Conservation (phyloP, 2,113 vertebrate species). For the Bos javanicus region DNA sequence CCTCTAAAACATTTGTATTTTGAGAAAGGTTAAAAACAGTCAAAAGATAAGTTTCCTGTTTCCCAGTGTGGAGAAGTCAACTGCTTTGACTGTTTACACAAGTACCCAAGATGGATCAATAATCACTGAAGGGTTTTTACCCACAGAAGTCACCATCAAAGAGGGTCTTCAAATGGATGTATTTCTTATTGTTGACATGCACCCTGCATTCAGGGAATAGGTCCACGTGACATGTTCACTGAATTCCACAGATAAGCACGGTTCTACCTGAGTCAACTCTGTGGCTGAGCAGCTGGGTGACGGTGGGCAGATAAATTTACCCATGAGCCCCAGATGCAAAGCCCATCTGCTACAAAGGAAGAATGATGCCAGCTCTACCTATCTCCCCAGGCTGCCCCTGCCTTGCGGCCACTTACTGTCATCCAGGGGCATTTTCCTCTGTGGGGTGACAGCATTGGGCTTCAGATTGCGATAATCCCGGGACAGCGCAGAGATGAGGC, state of each 20-base stretch:
- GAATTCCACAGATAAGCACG: slow-evolving; percentile 55
- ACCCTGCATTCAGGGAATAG: slow-evolving; percentile 80
- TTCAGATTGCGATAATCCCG: slow-evolving; percentile 91
- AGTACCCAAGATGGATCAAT: slow-evolving; percentile 86
- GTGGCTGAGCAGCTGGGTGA: neutral
- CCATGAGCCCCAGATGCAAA: neutral
- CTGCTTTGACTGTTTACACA: slow-evolving; percentile 86
- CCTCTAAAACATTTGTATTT: slow-evolving; percentile 90
- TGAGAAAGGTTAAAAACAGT: slow-evolving; percentile 91
- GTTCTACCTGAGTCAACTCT: neutral
- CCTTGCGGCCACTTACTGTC: slow-evolving; percentile 84
- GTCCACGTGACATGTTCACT: slow-evolving; percentile 75
- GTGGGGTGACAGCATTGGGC: slow-evolving; percentile 82
- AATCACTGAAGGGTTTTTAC: slow-evolving; percentile 81
- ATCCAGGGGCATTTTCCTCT: slow-evolving; percentile 86
- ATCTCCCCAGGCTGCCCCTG: neutral
- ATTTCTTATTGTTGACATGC: slow-evolving; percentile 81
- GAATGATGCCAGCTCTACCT: neutral
- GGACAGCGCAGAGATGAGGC: slow-evolving; percentile 90
- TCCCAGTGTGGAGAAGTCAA: slow-evolving; percentile 83
- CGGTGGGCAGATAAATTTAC: neutral
- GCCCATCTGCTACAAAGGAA: neutral
- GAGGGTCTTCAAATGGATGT: slow-evolving; percentile 82
- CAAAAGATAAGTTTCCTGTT: slow-evolving; percentile 90
- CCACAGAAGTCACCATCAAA: slow-evolving; percentile 75